phyloP scores from a whole-genome alignment of 2,888 invertebrate species.

The Trachelus stipa region DNA sequence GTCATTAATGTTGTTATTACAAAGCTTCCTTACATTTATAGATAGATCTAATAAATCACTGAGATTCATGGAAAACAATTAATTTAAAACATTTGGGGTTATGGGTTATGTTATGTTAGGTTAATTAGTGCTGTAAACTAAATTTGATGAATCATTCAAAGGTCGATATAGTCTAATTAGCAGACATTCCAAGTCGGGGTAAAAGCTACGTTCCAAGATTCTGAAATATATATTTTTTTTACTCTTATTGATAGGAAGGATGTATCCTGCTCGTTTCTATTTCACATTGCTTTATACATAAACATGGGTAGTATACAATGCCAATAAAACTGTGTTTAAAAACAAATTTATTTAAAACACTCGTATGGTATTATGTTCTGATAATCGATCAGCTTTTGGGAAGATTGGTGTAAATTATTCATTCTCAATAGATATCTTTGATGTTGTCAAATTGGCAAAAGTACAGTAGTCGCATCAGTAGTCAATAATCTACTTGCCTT shows the following conservation, averaged over 20 bases:
- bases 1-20: neutral
- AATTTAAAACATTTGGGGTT: neutral
- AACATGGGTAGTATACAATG: neutral
- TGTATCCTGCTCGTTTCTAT: neutral
- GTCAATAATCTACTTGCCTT: neutral
- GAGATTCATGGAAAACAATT: neutral
- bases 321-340: neutral
- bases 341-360: neutral
- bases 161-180: too few species aligned
- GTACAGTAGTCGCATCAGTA: slow-evolving; percentile 4
- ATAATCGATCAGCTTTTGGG: neutral
- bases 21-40: neutral
- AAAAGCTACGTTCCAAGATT: neutral
- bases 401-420: neutral
- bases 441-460: slow-evolving; percentile 14
- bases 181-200: neutral
- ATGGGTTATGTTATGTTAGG: too few species aligned
- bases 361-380: neutral
- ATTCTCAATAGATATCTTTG: neutral
- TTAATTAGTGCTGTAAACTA: too few species aligned
- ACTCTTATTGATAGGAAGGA: neutral
- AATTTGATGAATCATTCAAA: too few species aligned
- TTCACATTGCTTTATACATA: neutral
- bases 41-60: neutral
- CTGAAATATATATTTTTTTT: neutral